Evolutionary conservation across 30 jellyfish, hydroid and myxozoan genomes (phyloP).

Genomic region (Sanderia malayensis): DNA sequence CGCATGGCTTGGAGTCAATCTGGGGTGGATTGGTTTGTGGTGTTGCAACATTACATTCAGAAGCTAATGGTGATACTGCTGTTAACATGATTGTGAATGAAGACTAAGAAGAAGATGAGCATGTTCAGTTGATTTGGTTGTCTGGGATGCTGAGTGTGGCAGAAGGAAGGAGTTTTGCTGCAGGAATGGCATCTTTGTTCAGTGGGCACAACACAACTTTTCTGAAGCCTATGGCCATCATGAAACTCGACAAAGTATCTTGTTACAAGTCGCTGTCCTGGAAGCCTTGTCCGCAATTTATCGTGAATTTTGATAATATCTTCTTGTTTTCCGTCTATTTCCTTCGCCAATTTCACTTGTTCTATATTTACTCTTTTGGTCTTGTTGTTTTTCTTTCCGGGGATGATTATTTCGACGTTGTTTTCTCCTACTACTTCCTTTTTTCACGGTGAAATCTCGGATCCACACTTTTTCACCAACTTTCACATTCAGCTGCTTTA

Average conservation of each 20-base stretch:
- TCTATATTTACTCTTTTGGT: too few species aligned
- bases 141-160: not conserved
- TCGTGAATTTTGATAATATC: too few species aligned
- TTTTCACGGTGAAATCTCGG: constrained; percentile 11
- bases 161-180: constrained; percentile 13
- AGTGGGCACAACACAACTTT: constrained; percentile 35
- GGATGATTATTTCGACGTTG: constrained; percentile 22
- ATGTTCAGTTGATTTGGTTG: constrained; percentile 8
- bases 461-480: too few species aligned
- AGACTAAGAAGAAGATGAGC: constrained; percentile 17
- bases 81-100: constrained; percentile 11
- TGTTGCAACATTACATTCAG: not conserved
- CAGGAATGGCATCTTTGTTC: constrained; percentile 34
- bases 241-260: too few species aligned
- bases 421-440: constrained; percentile 21
- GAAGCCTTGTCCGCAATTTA: not conserved
- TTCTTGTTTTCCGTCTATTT: too few species aligned
- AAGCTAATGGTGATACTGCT: not conserved
- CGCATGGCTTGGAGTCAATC: constrained; percentile 21
- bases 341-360: too few species aligned
- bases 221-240: too few species aligned
- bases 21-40: not conserved
- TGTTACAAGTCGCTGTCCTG: too few species aligned
- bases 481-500: too few species aligned
- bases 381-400: not conserved